Percentiles rank a stretch among this genome's conserved stretches.
These are phyloP conservation scores for Acanthochromis polyacanthus DNA, from an alignment of 2,113 vertebrate genomes.

Conservation along the genomic window DNA sequence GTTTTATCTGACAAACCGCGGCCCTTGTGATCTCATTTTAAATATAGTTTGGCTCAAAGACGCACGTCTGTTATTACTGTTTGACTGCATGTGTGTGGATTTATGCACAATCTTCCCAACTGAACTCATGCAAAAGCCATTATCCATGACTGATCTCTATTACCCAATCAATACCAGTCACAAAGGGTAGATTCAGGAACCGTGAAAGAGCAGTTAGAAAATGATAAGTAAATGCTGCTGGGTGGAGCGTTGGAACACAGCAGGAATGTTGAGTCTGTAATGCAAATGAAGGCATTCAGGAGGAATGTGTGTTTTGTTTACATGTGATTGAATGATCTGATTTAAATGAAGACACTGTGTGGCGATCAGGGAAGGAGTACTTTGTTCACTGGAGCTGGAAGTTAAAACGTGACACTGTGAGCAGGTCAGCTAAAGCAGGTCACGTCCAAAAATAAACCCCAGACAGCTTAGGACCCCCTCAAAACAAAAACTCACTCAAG, in stretches of 20 bases:
- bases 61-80: not conserved
- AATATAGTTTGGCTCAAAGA: not conserved
- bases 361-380: not conserved
- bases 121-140: constrained; percentile 26
- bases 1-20: not conserved
- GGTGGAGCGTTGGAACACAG: not conserved
- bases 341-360: not conserved
- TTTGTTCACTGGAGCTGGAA: constrained; percentile 12
- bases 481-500: constrained; percentile 66
- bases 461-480: constrained; percentile 21
- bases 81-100: not conserved
- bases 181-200: constrained; percentile 19
- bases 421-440: constrained; percentile 56
- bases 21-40: not conserved
- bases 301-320: not conserved
- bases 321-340: not conserved
- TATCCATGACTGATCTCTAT: constrained; percentile 50
- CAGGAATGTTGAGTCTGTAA: no score
- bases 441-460: constrained; percentile 78
- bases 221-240: not conserved
- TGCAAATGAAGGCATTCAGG: no score
- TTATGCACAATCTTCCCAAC: constrained; percentile 27
- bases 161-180: constrained; percentile 47
- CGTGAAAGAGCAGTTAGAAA: not conserved
- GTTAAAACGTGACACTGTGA: constrained; percentile 48